Evolutionary conservation across 2,797 vertebrate genomes (phyloP).

Genomic region (Netta rufina): DNA sequence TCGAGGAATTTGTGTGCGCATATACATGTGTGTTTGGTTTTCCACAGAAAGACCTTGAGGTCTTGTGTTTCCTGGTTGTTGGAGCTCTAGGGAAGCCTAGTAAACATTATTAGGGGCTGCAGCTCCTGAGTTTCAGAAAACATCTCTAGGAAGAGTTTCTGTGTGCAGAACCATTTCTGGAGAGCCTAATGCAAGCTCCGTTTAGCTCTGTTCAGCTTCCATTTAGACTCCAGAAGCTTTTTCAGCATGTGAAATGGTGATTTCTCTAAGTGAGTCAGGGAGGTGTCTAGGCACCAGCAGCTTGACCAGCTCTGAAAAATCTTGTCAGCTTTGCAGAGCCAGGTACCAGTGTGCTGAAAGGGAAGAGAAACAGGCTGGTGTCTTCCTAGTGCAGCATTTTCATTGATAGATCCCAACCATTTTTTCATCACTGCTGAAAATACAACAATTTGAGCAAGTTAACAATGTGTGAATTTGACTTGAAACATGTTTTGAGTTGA

Average conservation of each 20-base stretch:
- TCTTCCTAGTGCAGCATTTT: neutral
- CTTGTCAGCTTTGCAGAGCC: neutral
- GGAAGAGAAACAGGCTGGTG: neutral
- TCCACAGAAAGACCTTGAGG: neutral
- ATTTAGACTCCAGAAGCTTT: neutral
- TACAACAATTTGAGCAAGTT: neutral
- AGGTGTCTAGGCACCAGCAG: neutral
- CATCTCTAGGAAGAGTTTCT: neutral
- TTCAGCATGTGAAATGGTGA: neutral
- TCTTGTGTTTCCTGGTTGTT: neutral
- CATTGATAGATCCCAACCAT: neutral
- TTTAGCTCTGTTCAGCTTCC: neutral
- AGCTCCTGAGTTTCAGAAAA: neutral
- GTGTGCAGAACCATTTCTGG: neutral
- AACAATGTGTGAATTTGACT: neutral
- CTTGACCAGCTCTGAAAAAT: neutral
- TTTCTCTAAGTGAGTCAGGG: neutral
- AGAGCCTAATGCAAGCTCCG: neutral
- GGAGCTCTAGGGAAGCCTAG: neutral
- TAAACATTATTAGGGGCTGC: neutral
- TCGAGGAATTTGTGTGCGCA: neutral
- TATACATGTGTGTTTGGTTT: neutral
- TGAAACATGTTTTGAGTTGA: neutral
- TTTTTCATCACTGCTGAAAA: neutral
- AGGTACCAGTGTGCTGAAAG: neutral